Evolutionary conservation across 2,888 invertebrate species (phyloP), one percentile per base, ranked within the genome.

Genomic region (Corythucha ciliata): DNA sequence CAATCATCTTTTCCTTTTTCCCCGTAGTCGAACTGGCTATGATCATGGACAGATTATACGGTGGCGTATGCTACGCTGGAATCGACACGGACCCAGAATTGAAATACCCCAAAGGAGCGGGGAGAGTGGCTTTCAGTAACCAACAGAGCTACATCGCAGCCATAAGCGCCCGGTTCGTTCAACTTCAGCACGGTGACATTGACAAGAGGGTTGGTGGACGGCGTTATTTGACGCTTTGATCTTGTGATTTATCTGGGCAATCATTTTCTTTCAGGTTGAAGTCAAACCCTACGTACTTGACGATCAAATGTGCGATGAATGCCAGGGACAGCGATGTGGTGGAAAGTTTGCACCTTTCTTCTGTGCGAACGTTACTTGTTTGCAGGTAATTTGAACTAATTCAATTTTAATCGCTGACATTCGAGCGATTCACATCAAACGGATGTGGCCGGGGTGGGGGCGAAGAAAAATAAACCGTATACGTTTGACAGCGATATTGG

Each of bases 271-370:
- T 24, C 21, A 56, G 56, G 56, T 57, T 32, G 57, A 57, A 48
- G 92, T 94, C 64, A 98, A 98, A 74, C 98, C 98, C 58, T 98
- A 98, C 72, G 96, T 98, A 59, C 76, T 98, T 68, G 98, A 99
- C 71, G 98, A 98, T 72, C 98, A 98, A 77, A 91, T 96, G 88
- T 98, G 98, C 71, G 98, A 98, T 72, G 97, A 98, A 73, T 98
- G 98, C 73, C 92, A 93, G 65, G 98, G 98, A 59, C 90, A 91
- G 55, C 81, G 94, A 56, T 97, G 96, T 72, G 91, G 92, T 57
- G 94, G 94, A 61, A 96, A 96, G 72, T 97, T 96, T 70, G 97
- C 97, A 59, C 97, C 97, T 18, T 98, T 97, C 77, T 98, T 98
- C 76, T 98, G 98, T 78, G 96, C 97, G 63, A 97, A 97, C 71